Evolutionary conservation across 2,797 vertebrate genomes (phyloP), one percentile per base, ranked within the genome.

Genomic region (Xerus rutilus): DNA sequence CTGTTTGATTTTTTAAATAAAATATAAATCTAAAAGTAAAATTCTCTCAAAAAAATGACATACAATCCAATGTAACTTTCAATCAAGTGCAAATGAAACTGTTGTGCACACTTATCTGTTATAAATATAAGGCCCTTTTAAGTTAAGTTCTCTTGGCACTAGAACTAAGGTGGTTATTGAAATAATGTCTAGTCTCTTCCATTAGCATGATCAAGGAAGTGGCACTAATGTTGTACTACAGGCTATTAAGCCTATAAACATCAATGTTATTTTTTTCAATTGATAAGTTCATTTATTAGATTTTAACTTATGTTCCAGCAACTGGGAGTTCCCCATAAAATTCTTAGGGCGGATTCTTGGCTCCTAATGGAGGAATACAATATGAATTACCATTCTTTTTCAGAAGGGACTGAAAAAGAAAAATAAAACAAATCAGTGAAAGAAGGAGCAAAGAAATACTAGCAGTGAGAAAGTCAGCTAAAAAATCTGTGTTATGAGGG

Each of bases 1-100:
- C 98, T 98, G 98, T 97, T 98, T 96, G 85, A 67, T 93, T 81
- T 89, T 74, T 72, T 45, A 5, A 54, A 57, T 43, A 54, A 96
- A 98, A 97, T 98, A 97, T 98, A 84, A 94, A 96, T 97, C 97
- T 95, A 94, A 97, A 98, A 97, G 86, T 97, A 98, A 98, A 96
- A 98, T 96, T 73, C 91, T 96, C 79, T 93, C 62, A 89, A 93
- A 93, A 97, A 94, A 52, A 95, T 96, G 82, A 57, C 70, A 91
- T 91, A 90, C 4, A 87, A 95, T 97, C 96, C 97, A 97, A 97
- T 79, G 90, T 89, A 94, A 14, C 92, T 97, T 97, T 97, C 96
- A 96, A 94, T 97, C 87, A 97, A 82, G 74, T 11, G 1, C 82
- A 89, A 72, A 90, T 57, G 10, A 74, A 96, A 49, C 83, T 88